Evolutionary conservation across 2,113 vertebrate species (phyloP).

Genomic region (Ictalurus furcatus): DNA sequence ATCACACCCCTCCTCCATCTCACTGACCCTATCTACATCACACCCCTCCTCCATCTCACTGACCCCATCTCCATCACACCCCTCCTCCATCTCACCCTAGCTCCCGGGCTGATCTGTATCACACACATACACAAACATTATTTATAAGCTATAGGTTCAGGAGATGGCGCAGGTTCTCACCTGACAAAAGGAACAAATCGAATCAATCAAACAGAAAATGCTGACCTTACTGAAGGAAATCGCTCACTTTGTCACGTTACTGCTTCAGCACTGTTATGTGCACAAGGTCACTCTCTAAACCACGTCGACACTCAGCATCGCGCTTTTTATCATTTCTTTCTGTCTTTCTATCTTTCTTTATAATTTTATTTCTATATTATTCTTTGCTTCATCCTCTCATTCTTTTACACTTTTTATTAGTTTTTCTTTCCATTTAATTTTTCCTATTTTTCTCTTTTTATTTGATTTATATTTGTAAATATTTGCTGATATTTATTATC

Average conservation of each 20-base stretch:
- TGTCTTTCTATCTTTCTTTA: background rate
- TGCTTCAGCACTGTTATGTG: background rate
- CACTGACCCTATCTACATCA: conserved; percentile 38
- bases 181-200: background rate
- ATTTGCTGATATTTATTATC: too few species aligned
- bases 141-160: background rate
- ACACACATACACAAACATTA: background rate
- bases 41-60: background rate
- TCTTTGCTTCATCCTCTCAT: too few species aligned
- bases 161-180: background rate
- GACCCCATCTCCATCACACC: background rate
- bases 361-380: too few species aligned
- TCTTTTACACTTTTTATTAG: too few species aligned
- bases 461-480: too few species aligned
- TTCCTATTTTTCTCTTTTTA: too few species aligned
- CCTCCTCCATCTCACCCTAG: background rate
- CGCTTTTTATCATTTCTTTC: background rate
- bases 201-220: background rate
- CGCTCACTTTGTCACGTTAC: background rate
- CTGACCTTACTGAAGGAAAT: background rate
- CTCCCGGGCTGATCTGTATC: too few species aligned
- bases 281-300: background rate
- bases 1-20: too few species aligned
- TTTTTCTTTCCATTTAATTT: too few species aligned
- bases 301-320: background rate